A percentile compares a stretch with the other conserved stretches of the same genome.
These are phyloP conservation scores for Machaerirhynchus nigripectus DNA, from an alignment of 2,113 vertebrate genomes.

Conservation along the genomic window DNA sequence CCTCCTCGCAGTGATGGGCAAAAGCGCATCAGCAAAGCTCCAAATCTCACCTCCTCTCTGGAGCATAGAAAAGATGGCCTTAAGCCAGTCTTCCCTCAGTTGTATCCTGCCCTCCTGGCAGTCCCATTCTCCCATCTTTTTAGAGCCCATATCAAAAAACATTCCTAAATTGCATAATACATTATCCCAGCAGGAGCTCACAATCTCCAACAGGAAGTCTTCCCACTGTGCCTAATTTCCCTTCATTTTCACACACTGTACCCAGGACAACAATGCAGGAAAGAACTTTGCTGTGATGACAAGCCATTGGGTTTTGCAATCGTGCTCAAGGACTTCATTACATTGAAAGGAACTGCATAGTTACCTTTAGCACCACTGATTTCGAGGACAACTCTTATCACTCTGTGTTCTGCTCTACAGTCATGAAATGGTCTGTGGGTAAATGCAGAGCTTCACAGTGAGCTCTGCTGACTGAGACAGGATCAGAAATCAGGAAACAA, in stretches of 20 bases:
- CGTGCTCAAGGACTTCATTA: neutral
- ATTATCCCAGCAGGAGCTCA: neutral
- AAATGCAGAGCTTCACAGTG: neutral
- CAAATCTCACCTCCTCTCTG: neutral
- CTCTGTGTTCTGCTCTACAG: neutral
- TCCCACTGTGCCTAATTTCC: neutral
- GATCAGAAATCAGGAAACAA: neutral
- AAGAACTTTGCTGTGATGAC: neutral
- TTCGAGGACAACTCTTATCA: neutral
- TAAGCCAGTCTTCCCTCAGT: neutral
- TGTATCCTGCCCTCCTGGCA: neutral
- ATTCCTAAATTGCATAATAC: neutral
- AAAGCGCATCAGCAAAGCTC: neutral
- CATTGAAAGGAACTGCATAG: neutral
- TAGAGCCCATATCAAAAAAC: neutral
- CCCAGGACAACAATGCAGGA: neutral
- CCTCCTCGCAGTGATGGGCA: neutral
- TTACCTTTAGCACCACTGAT: neutral
- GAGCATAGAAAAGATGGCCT: neutral
- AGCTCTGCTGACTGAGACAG: neutral
- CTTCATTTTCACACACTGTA: neutral
- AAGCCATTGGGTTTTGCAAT: neutral
- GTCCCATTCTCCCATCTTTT: neutral
- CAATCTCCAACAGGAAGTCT: neutral
- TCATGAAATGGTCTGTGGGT: neutral